Conservation (phyloP, 2,113 vertebrate species). For the Cheirogaleus medius region DNA sequence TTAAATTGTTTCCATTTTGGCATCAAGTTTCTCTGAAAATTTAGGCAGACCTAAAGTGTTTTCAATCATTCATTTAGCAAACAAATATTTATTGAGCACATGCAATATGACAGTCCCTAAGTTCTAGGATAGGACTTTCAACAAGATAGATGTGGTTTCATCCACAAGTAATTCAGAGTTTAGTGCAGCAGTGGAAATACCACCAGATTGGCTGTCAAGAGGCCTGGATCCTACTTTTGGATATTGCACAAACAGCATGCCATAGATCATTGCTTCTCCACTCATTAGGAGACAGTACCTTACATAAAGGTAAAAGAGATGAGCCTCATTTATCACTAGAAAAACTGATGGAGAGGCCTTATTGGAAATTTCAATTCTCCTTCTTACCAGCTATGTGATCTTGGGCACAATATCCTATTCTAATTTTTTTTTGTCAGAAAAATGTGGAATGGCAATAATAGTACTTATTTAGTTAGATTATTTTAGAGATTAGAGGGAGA, state of each 20-base stretch:
- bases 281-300: neutral
- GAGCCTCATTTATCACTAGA: neutral
- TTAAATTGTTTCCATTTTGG: neutral
- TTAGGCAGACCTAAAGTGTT: neutral
- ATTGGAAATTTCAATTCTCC: neutral
- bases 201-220: neutral
- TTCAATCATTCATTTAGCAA: neutral
- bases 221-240: neutral
- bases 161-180: neutral
- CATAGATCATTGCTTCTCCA: rapidly evolving
- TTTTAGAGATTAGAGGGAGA: neutral
- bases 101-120: neutral
- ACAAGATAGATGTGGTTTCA: neutral
- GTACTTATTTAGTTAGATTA: neutral
- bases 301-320: neutral
- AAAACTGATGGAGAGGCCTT: neutral
- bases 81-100: neutral
- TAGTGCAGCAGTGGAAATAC: neutral
- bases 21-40: neutral
- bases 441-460: neutral
- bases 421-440: neutral
- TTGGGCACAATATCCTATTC: neutral
- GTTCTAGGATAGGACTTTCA: neutral
- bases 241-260: neutral
- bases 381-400: neutral